Evolutionary conservation across 2,113 vertebrate genomes (phyloP).

Genomic region (Nematolebias whitei): DNA sequence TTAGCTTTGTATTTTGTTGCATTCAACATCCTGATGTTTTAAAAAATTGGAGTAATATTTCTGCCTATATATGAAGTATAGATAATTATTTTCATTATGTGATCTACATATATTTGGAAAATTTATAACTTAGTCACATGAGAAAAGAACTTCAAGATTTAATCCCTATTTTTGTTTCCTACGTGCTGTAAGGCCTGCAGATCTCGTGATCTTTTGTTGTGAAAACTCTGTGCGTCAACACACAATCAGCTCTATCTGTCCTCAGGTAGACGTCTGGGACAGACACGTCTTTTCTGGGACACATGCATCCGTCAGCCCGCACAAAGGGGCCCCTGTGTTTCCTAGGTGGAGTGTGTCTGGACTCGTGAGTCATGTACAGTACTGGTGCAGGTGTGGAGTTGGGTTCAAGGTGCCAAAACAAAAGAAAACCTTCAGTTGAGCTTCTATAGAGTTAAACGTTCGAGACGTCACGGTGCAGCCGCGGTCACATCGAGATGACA

Average conservation of each 20-base stretch:
- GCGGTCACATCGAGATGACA: too few species aligned
- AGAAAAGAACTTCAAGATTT: too few species aligned
- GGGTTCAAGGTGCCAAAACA: background rate
- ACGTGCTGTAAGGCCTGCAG: background rate
- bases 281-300: constrained; percentile 49
- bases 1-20: too few species aligned
- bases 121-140: too few species aligned
- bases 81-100: background rate
- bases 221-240: background rate
- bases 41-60: too few species aligned
- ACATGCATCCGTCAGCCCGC: constrained; percentile 35
- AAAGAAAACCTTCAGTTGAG: background rate
- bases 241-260: constrained; percentile 37
- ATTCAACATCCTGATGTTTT: too few species aligned
- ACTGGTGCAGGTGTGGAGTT: constrained; percentile 26
- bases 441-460: background rate
- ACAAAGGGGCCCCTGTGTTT: constrained; percentile 67
- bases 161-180: background rate
- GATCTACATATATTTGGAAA: background rate
- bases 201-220: background rate
- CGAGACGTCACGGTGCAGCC: too few species aligned
- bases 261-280: constrained; percentile 52
- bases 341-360: constrained; percentile 57
- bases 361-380: too few species aligned
- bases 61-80: too few species aligned